Evolutionary conservation across 2,113 vertebrate genomes (phyloP).

Genomic region (Myotis yumanensis): DNA sequence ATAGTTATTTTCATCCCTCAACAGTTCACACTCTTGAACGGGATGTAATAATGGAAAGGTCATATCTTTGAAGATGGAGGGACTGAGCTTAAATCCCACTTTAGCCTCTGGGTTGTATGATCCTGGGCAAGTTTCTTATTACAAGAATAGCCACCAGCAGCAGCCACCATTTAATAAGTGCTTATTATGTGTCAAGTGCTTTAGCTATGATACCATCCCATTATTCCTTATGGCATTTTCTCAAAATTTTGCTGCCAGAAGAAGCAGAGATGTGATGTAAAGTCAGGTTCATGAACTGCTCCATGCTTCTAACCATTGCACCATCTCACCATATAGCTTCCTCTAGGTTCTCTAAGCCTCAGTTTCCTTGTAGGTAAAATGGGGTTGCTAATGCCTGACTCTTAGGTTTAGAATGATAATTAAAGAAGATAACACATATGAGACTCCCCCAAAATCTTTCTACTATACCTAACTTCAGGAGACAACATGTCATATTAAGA

Average conservation of each 20-base stretch:
- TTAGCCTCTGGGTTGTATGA: background rate
- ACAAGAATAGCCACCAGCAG: background rate
- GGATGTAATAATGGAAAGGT: background rate
- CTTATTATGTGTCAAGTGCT: background rate
- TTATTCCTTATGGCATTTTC: background rate
- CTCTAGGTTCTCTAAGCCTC: background rate
- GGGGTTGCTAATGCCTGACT: background rate
- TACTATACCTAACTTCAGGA: background rate
- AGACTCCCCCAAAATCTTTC: background rate
- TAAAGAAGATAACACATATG: background rate
- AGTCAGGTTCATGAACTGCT: background rate
- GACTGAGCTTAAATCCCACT: background rate
- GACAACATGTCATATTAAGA: background rate
- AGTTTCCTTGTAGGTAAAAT: background rate
- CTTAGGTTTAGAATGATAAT: background rate
- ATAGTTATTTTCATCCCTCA: background rate
- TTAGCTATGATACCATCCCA: fast-evolving
- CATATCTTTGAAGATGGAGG: background rate
- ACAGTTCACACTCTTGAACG: no score
- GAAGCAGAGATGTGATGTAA: background rate
- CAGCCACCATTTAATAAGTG: background rate
- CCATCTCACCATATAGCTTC: background rate
- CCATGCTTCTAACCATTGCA: background rate
- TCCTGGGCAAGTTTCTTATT: background rate
- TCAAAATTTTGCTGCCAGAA: background rate